Evolutionary conservation across 2,113 vertebrate species (phyloP), one percentile per base, ranked within the genome.

Genomic region (Pseudorectes ferrugineus): DNA sequence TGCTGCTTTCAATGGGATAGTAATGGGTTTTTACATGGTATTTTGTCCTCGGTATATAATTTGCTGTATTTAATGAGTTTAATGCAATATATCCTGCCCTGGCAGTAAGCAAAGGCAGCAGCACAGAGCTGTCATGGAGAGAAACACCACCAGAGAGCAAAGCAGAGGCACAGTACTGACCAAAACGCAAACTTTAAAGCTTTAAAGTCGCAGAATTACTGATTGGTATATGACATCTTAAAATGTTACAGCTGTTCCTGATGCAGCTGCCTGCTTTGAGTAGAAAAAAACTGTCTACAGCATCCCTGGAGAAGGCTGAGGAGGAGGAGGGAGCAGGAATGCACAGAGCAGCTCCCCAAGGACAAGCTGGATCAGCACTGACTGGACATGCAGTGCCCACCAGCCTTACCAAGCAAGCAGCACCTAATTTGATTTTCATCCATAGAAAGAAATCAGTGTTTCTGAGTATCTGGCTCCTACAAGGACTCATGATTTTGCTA

Each of bases 281-380:
- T 20, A 70, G 36, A 28, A 62, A 22, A 24, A 48, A 35, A 4
- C 26, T 42, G 20, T 25, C 40, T 29, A 11, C 18, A 76, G 48
- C 23, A 67, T 14, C 25, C 61, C n/a, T 65, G 25, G 8, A 72
- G 28, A 63, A 45, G 31, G 25, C 29, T 26, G 59, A 73, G 28
- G 46, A 63, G 20, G 24, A 66, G 16, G 8, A 48, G 12, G 22
- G 61, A 74, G 65, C 12, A 24, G 14, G 13, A 54, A 51, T 6
- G 10, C 10, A 25, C 5, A 74, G 12, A 82, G 25, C n/a, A 88
- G 61, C 18, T 82, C 46, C 52, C 38, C 20, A 42, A 0, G 10
- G 17, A 51, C 0, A 5, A 49, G 28, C 20, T 14, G 67, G 54
- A 57, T 23, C 36, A 82, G 35, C 46, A 70, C 9, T 1, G 0